Percentiles rank a stretch among this genome's conserved stretches.
These are phyloP conservation scores for Proisotoma minuta DNA, from an alignment of 2,888 invertebrate species.

Conservation along the genomic window DNA sequence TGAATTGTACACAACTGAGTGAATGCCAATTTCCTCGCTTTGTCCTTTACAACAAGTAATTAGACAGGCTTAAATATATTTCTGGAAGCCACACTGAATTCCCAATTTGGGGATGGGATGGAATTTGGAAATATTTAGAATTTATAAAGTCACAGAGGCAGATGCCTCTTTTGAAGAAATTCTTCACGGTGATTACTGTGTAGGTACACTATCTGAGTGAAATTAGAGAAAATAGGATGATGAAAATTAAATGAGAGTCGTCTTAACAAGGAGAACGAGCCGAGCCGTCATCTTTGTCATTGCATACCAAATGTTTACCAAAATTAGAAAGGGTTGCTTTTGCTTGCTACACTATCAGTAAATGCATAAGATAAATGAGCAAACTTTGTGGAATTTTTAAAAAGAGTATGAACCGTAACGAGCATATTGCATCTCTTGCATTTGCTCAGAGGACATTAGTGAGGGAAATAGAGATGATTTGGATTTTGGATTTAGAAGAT, in stretches of 20 bases:
- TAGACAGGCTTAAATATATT: not conserved
- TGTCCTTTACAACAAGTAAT: not conserved
- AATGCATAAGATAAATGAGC: not conserved
- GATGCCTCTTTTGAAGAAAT: conserved; percentile 10
- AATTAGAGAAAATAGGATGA: not conserved
- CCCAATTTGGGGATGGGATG: not conserved
- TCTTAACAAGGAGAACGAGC: not conserved
- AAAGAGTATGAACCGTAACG: not conserved
- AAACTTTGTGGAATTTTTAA: not conserved
- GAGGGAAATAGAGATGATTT: too few relatives aligned
- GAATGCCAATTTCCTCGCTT: not conserved
- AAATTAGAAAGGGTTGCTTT: too few relatives aligned
- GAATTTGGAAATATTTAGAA: not conserved
- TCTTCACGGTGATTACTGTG: conserved; percentile 15
- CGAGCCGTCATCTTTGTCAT: too few relatives aligned
- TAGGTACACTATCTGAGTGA: conserved; percentile 4
- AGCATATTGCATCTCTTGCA: not conserved
- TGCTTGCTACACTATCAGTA: too few relatives aligned
- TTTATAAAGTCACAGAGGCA: not conserved
- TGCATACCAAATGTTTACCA: too few relatives aligned
- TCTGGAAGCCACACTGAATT: too few relatives aligned
- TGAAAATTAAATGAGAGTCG: conserved; percentile 5
- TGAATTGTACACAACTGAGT: not conserved
- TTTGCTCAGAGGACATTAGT: too few relatives aligned
- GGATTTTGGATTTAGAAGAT: too few relatives aligned